Percentiles rank a stretch among this genome's conserved stretches.
These are phyloP conservation scores for Caenorhabditis uteleia DNA, from an alignment of 2,888 invertebrate species.

Conservation along the genomic window DNA sequence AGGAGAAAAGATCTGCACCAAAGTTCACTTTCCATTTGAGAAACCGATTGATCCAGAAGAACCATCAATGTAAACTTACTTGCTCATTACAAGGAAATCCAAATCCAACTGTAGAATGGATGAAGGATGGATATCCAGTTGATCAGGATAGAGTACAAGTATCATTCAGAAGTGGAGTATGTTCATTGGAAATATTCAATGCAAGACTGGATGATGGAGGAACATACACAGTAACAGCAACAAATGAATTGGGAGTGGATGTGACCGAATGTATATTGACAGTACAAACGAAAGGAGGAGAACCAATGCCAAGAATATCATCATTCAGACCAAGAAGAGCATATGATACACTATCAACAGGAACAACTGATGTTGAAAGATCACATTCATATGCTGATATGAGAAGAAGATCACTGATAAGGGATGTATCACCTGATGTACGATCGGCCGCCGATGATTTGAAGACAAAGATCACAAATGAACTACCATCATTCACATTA, in stretches of 20 bases:
- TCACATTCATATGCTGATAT: conserved; percentile 48
- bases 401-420: conserved; percentile 36
- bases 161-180: conserved; percentile 86
- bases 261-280: conserved; percentile 91
- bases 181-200: conserved; percentile 93
- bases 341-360: conserved; percentile 31
- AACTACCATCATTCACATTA: conserved; percentile 54
- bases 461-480: conserved; percentile 37
- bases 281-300: conserved; percentile 81
- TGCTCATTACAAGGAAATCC: conserved; percentile 96
- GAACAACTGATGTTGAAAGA: conserved; percentile 35
- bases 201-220: conserved; percentile 94
- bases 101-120: conserved; percentile 78
- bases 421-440: conserved; percentile 42
- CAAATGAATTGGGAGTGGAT: conserved; percentile 90
- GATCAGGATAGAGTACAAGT: conserved; percentile 77
- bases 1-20: conserved; percentile 89
- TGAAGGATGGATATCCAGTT: conserved; percentile 89
- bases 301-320: conserved; percentile 47
- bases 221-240: conserved; percentile 90
- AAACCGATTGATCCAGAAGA: conserved; percentile 95
- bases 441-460: conserved; percentile 48
- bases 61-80: conserved; percentile 90
- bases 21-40: conserved; percentile 97
- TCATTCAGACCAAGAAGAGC: conserved; percentile 44